Evolutionary conservation across 1,140 invertebrate genomes (phyloP).

Genomic region (Paraescarpia echinospica): DNA sequence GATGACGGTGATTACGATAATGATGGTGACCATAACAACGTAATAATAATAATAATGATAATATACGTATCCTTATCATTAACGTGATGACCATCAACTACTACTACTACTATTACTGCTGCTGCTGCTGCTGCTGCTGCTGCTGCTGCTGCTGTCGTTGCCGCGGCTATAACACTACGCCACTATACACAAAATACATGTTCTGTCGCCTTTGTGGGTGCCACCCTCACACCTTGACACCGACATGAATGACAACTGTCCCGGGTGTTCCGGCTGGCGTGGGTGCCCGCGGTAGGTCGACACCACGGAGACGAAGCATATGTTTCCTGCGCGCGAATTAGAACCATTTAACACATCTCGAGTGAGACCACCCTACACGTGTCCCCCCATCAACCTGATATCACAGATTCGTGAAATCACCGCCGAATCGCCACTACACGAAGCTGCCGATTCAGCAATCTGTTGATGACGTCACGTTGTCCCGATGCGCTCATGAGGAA

Average conservation of each 20-base stretch:
- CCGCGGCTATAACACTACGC: too few relatives aligned
- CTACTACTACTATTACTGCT: too few relatives aligned
- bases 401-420: background rate
- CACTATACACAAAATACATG: too few relatives aligned
- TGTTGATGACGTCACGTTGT: background rate
- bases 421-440: background rate
- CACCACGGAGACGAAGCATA: background rate
- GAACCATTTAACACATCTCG: background rate
- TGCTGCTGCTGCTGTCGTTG: too few relatives aligned
- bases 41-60: too few relatives aligned
- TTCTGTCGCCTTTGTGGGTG: background rate
- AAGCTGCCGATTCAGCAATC: background rate
- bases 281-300: background rate
- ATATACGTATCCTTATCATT: too few relatives aligned
- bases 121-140: too few relatives aligned
- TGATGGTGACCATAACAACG: too few relatives aligned
- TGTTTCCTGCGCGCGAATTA: background rate
- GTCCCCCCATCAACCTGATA: background rate
- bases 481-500: background rate
- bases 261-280: background rate
- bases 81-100: too few relatives aligned
- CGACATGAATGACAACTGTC: background rate
- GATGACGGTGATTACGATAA: too few relatives aligned
- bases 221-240: too few relatives aligned
- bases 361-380: background rate